Conservation (phyloP, 2,113 vertebrate species). For the Nothoprocta pentlandii region DNA sequence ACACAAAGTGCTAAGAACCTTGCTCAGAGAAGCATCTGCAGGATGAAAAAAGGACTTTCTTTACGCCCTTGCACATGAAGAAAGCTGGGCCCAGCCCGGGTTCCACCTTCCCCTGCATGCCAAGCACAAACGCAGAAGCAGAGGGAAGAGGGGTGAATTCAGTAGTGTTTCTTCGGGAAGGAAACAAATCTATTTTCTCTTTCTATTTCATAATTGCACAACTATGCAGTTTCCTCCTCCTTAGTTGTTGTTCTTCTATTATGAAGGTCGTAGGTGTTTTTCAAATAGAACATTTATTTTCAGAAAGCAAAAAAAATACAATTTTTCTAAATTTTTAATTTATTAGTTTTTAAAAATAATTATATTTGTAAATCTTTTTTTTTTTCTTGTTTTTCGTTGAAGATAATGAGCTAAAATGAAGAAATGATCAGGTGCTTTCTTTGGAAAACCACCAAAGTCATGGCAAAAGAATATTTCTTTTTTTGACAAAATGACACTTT, state of each 20-base stretch:
- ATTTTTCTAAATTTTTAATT: background rate
- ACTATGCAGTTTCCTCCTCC: background rate
- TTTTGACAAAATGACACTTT: background rate
- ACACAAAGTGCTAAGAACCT: background rate
- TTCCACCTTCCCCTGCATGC: background rate
- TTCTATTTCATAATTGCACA: background rate
- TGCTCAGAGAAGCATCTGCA: background rate
- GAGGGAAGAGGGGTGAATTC: background rate
- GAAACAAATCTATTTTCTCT: rapidly evolving
- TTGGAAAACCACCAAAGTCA: background rate
- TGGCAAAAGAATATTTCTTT: background rate
- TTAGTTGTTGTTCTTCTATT: background rate
- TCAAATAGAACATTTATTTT: background rate
- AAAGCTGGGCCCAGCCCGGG: background rate
- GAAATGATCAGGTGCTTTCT: background rate
- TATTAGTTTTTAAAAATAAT: no score
- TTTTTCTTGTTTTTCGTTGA: background rate
- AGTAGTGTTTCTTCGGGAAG: no score
- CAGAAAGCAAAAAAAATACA: background rate
- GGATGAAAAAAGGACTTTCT: background rate
- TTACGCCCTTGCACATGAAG: background rate
- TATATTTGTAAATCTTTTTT: background rate
- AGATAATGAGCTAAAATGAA: background rate
- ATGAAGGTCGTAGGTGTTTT: background rate
- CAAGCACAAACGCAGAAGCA: rapidly evolving